phyloP scores from a whole-genome alignment of 2,797 vertebrate genomes.

The Enteromius paludinosus region DNA sequence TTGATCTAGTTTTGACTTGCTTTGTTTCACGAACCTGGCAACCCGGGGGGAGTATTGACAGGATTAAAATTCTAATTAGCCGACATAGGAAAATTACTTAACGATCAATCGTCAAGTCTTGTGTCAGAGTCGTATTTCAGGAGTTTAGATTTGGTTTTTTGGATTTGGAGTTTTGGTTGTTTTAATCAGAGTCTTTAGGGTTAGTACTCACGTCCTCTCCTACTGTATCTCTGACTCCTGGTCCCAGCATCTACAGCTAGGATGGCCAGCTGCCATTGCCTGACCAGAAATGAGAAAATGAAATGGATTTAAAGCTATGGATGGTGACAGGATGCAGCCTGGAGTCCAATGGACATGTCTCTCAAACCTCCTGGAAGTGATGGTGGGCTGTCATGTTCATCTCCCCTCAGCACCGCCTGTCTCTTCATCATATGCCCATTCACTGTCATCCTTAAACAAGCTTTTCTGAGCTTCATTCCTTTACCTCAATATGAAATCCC shows the following conservation, averaged over 20 bases:
- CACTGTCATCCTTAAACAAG: not conserved
- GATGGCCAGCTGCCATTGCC: not conserved
- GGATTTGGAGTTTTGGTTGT: no score
- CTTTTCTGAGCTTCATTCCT: not conserved
- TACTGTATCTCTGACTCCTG: not conserved
- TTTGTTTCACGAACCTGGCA: not conserved
- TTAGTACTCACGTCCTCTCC: not conserved
- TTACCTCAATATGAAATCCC: not conserved
- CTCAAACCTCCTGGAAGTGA: conserved; percentile 15
- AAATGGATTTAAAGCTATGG: conserved; percentile 17
- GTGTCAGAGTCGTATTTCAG: not conserved
- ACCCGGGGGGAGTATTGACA: not conserved
- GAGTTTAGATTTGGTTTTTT: no score
- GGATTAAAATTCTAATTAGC: not conserved
- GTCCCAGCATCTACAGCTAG: not conserved
- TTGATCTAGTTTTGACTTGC: not conserved
- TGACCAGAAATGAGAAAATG: conserved; percentile 4
- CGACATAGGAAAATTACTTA: not conserved
- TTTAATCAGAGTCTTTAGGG: not conserved
- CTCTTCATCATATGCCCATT: conserved; percentile 14
- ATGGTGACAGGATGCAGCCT: conserved; percentile 18
- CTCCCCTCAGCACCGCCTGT: conserved; percentile 16
- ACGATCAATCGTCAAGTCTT: not conserved
- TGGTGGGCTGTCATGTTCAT: conserved; percentile 32
- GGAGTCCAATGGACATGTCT: conserved; percentile 9